A percentile compares a stretch with the other conserved stretches of the same genome.
These are phyloP conservation scores for Odontocolon sp. DNA, from an alignment of 2,888 invertebrate genomes.

Conservation along the genomic window DNA sequence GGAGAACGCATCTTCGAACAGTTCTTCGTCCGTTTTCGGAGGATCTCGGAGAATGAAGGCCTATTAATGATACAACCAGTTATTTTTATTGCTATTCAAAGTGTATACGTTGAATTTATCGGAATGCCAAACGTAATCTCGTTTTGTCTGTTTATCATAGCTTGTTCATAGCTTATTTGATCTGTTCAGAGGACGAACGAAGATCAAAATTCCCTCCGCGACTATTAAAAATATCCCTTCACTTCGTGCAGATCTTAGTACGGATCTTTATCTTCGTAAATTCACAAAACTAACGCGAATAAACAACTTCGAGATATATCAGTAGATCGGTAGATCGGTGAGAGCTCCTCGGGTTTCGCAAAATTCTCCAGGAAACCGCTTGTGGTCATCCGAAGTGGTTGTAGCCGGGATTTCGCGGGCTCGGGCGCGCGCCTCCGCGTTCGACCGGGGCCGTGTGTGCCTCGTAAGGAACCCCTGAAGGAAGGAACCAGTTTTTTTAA, in stretches of 20 bases:
- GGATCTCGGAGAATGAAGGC: slow-evolving; percentile 1
- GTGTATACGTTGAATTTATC: neutral
- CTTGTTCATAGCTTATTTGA: no score
- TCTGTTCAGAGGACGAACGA: no score
- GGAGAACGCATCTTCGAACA: slow-evolving; percentile 14
- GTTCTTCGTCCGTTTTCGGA: slow-evolving; percentile 3
- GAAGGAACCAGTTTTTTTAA: slow-evolving; percentile 73
- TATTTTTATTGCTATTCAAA: neutral
- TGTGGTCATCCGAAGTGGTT: slow-evolving; percentile 44
- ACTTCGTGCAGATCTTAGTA: neutral
- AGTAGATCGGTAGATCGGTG: slow-evolving; percentile 43
- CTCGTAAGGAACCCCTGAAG: slow-evolving; percentile 37
- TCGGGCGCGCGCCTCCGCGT: slow-evolving; percentile 12
- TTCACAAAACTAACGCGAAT: neutral
- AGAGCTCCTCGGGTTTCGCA: slow-evolving; percentile 54
- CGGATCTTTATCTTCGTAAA: neutral
- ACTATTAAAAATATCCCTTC: no score
- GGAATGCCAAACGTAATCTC: neutral
- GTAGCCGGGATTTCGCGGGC: slow-evolving; percentile 32
- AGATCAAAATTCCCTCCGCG: no score
- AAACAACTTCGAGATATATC: slow-evolving; percentile 30
- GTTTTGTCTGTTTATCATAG: neutral
- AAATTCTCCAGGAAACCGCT: slow-evolving; percentile 56
- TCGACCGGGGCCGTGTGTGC: slow-evolving; percentile 33
- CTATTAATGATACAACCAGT: neutral